phyloP scores from a whole-genome alignment of 2,113 vertebrate species.

The Microcebus lehilahytsara region DNA sequence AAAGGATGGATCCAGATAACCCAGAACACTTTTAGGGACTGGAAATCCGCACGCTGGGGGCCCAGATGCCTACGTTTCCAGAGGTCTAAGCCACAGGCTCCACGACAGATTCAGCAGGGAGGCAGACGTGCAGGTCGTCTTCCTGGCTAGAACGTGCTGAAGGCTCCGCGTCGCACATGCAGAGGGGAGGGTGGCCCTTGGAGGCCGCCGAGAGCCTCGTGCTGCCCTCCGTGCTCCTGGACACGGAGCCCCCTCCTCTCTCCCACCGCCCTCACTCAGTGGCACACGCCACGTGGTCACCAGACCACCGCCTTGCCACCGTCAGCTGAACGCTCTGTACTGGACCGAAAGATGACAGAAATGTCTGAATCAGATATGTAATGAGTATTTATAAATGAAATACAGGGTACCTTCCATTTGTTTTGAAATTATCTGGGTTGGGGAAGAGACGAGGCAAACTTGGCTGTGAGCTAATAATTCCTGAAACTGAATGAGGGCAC shows the following conservation, averaged over 20 bases:
- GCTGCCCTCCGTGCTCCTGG: neutral
- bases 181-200: neutral
- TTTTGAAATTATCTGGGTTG: neutral
- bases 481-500: neutral
- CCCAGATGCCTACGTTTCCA: too few species aligned
- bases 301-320: neutral
- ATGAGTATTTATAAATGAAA: neutral
- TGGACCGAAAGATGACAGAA: neutral
- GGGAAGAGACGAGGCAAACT: neutral
- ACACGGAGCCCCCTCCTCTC: neutral
- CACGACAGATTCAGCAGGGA: neutral
- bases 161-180: neutral
- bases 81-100: too few species aligned
- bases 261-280: neutral
- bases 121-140: neutral
- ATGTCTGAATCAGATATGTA: neutral
- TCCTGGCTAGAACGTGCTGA: neutral
- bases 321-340: neutral
- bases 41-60: neutral
- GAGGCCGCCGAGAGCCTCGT: neutral
- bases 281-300: neutral
- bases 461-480: neutral
- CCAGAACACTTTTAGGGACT: neutral
- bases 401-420: neutral
- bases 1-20: neutral